Percentiles rank a stretch among this genome's conserved stretches.
Conservation (phyloP, 2,113 vertebrate species). For the Ophiodon elongatus region DNA sequence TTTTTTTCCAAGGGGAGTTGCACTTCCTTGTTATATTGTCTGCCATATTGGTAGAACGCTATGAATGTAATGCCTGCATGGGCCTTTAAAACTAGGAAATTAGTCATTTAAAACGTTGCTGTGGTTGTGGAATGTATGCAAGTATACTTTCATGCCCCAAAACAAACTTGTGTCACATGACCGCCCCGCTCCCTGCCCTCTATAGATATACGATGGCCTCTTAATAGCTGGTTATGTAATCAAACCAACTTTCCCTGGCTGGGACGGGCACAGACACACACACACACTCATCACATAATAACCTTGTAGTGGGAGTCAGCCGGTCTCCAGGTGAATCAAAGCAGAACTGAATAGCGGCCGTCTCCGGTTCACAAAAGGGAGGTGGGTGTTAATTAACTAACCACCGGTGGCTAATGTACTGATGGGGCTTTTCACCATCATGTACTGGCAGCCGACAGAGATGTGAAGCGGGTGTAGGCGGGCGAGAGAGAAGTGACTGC, state of each 20-base stretch:
- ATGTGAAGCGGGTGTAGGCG: conserved; percentile 15
- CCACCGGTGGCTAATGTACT: not conserved
- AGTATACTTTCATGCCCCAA: conserved; percentile 35
- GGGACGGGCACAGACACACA: not conserved
- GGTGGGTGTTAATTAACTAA: not conserved
- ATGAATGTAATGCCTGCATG: conserved; percentile 82
- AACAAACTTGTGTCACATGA: conserved; percentile 33
- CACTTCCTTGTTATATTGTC: conserved; percentile 76
- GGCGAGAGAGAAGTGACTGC: conserved; percentile 7
- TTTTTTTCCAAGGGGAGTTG: conserved; percentile 55
- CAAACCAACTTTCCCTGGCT: conserved; percentile 6
- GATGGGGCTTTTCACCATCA: not conserved
- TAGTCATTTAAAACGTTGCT: conserved; percentile 56
- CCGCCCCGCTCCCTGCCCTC: not conserved
- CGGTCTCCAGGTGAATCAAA: conserved; percentile 1
- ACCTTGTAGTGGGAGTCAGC: not conserved
- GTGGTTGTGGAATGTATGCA: conserved; percentile 70
- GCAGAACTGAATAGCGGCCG: not conserved
- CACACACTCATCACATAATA: not conserved
- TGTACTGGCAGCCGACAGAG: conserved; percentile 8
- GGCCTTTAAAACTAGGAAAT: conserved; percentile 72
- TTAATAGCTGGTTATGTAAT: conserved; percentile 30
- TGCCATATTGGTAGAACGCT: conserved; percentile 86
- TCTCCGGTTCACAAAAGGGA: not conserved
- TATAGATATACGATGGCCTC: not conserved